Conservation (phyloP, 2,113 vertebrate genomes). For the Ammodytes dubius region DNA sequence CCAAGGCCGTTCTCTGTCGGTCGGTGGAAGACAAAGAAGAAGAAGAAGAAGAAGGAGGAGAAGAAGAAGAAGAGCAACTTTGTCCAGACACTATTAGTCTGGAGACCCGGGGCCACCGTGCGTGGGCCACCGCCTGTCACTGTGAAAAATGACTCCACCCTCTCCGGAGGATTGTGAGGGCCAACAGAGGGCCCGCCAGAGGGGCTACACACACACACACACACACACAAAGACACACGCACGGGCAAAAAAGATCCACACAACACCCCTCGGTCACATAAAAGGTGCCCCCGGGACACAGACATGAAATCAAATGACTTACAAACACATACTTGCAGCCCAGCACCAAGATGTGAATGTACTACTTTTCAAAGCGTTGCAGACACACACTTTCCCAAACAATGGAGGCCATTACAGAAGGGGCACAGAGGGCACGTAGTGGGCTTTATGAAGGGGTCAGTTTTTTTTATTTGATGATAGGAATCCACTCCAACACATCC, state of each 20-base stretch:
- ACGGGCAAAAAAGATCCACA: slow-evolving; percentile 53
- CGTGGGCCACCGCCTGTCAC: slow-evolving; percentile 76
- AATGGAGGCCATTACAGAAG: slow-evolving; percentile 23
- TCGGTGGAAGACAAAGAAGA: slow-evolving; percentile 38
- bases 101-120: slow-evolving; percentile 73
- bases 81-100: slow-evolving; percentile 80
- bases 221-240: slow-evolving; percentile 14
- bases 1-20: slow-evolving; percentile 63
- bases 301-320: slow-evolving; percentile 40
- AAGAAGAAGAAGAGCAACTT: slow-evolving; percentile 43
- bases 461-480: slow-evolving; percentile 50
- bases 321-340: background rate
- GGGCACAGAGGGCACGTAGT: slow-evolving; percentile 16
- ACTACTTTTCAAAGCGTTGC: slow-evolving; percentile 26
- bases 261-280: slow-evolving; percentile 27
- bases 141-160: slow-evolving; percentile 79
- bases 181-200: slow-evolving; percentile 55
- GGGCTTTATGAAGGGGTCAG: slow-evolving; percentile 57
- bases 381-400: slow-evolving; percentile 40
- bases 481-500: slow-evolving; percentile 38
- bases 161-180: slow-evolving; percentile 68
- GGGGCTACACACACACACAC: slow-evolving; percentile 44
- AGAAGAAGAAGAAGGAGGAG: slow-evolving; percentile 38
- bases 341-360: slow-evolving; percentile 4
- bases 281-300: slow-evolving; percentile 42